These are phyloP conservation scores for Arnoldichthys spilopterus DNA, from an alignment of 2,797 vertebrate genomes.

Conservation along the genomic window DNA sequence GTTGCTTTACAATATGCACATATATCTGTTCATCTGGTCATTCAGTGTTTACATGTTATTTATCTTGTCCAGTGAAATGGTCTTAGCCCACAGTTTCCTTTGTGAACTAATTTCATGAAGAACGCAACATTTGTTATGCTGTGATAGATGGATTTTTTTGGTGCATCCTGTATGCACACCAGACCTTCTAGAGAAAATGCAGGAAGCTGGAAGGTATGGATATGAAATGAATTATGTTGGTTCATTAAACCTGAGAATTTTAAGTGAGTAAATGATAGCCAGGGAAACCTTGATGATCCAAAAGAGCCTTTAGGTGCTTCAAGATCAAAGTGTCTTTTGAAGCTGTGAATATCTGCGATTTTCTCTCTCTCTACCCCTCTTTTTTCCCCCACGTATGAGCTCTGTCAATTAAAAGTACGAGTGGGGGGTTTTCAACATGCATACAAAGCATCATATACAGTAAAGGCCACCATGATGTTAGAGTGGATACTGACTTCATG, in stretches of 20 bases:
- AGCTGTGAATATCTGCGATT: neutral
- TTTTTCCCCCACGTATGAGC: neutral
- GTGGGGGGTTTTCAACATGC: neutral
- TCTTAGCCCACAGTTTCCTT: too few species aligned
- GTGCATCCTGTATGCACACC: too few species aligned
- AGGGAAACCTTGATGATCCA: constrained; percentile 37
- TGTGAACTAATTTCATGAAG: too few species aligned
- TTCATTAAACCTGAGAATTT: constrained; percentile 27
- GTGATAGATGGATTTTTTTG: too few species aligned
- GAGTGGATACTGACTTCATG: neutral
- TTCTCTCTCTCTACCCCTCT: constrained; percentile 17
- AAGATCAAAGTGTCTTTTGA: constrained; percentile 23
- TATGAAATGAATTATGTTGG: neutral
- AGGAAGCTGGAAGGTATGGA: constrained; percentile 47
- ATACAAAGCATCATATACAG: constrained; percentile 3
- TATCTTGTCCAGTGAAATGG: too few species aligned
- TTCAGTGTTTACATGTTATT: too few species aligned
- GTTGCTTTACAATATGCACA: too few species aligned
- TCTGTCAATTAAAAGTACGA: constrained; percentile 5
- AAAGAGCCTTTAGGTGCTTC: constrained; percentile 11
- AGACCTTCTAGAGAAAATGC: constrained; percentile 55
- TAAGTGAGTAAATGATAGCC: constrained; percentile 35
- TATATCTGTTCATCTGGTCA: too few species aligned
- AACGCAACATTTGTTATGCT: too few species aligned
- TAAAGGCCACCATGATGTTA: neutral